These are phyloP conservation scores for Tachystola acroxantha DNA, from an alignment of 2,888 invertebrate species.

Conservation along the genomic window DNA sequence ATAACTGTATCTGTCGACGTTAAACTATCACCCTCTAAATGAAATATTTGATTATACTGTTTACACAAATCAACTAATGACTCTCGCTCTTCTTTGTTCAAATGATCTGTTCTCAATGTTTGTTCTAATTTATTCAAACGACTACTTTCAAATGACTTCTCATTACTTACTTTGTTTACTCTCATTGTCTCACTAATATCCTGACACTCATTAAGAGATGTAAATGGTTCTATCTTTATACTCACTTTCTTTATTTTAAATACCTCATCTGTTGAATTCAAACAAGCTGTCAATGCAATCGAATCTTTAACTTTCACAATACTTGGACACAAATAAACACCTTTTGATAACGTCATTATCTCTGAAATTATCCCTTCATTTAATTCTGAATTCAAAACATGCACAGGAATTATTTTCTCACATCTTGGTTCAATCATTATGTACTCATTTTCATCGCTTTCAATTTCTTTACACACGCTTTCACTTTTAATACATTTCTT, in stretches of 20 bases:
- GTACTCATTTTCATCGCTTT: too few species aligned
- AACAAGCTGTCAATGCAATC: slow-evolving; percentile 4
- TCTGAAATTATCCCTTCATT: slow-evolving; percentile 8
- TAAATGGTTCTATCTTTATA: slow-evolving; percentile 1
- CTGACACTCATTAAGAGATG: too few species aligned
- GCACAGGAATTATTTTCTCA: too few species aligned
- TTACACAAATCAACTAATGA: slow-evolving; percentile 13
- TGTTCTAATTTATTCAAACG: slow-evolving; percentile 9
- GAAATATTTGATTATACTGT: slow-evolving; percentile 17
- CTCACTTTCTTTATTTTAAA: slow-evolving; percentile 3
- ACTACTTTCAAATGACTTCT: neutral
- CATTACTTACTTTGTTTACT: slow-evolving; percentile 2
- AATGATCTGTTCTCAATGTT: slow-evolving; percentile 10
- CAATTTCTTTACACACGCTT: too few species aligned
- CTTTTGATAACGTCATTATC: slow-evolving; percentile 1
- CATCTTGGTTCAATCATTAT: too few species aligned
- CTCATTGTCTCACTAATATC: neutral
- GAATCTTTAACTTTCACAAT: slow-evolving; percentile 2
- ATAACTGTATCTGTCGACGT: slow-evolving; percentile 11
- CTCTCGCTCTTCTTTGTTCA: too few species aligned
- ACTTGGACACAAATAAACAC: slow-evolving; percentile 8
- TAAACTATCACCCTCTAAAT: slow-evolving; percentile 15
- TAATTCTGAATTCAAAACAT: neutral
- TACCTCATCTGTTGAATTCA: slow-evolving; percentile 5
- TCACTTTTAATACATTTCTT: too few species aligned